phyloP scores from a whole-genome alignment of 2,888 invertebrate genomes.

The Ophion costatus region DNA sequence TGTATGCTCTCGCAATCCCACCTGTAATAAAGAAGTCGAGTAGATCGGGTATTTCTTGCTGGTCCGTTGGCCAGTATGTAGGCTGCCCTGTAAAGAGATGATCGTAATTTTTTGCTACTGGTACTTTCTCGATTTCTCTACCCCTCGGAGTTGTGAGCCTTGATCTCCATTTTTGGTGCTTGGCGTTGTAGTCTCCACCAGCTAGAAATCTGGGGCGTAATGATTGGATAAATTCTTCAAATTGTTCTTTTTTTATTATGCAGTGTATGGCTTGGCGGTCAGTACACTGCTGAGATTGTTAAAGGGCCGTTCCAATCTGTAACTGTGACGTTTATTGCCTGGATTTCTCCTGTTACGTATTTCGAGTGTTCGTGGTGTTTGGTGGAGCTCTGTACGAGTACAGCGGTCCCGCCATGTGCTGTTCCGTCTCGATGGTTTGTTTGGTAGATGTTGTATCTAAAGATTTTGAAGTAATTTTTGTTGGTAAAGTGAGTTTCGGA shows the following conservation, averaged over 20 bases:
- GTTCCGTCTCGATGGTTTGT: conserved; percentile 65
- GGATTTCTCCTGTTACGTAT: conserved; percentile 48
- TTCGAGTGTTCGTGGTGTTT: conserved; percentile 59
- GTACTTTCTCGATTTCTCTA: conserved; percentile 36
- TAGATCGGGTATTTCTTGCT: conserved; percentile 38
- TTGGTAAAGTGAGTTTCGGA: conserved; percentile 63
- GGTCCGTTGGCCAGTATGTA: no score
- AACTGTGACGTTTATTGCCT: conserved; percentile 65
- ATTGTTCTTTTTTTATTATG: conserved; percentile 40
- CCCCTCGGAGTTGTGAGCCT: conserved; percentile 55
- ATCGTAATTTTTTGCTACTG: conserved; percentile 18
- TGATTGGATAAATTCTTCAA: conserved; percentile 53
- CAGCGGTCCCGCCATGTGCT: conserved; percentile 60
- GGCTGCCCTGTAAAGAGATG: conserved; percentile 64
- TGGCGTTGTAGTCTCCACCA: conserved; percentile 62
- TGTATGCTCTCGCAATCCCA: conserved; percentile 13
- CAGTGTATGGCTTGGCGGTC: conserved; percentile 55
- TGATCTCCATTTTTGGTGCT: conserved; percentile 67
- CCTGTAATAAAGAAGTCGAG: conserved; percentile 40
- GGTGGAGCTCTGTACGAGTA: conserved; percentile 65
- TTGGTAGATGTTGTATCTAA: conserved; percentile 55
- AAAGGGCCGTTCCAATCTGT: conserved; percentile 49
- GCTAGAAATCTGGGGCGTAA: conserved; percentile 61
- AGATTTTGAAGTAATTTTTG: conserved; percentile 63
- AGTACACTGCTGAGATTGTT: conserved; percentile 51